Evolutionary conservation across 1,140 invertebrate genomes (phyloP).

Genomic region (Diploscapter pachys): DNA sequence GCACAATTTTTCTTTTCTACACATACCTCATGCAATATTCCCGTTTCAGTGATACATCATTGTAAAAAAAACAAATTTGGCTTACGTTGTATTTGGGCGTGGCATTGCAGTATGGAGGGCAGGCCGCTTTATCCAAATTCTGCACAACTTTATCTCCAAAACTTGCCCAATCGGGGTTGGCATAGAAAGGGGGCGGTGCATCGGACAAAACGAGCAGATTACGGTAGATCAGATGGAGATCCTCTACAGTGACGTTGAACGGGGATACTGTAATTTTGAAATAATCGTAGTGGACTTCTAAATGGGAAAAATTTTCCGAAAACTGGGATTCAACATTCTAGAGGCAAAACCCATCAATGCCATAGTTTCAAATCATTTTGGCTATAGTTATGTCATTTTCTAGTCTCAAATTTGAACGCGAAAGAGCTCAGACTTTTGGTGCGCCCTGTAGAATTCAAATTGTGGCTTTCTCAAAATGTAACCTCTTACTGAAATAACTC

Average conservation of each 20-base stretch:
- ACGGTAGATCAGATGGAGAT: slow-evolving; percentile 13
- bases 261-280: slow-evolving; percentile 5
- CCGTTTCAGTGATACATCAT: too few relatives aligned
- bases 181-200: slow-evolving; percentile 5
- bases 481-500: too few relatives aligned
- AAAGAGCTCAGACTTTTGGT: too few relatives aligned
- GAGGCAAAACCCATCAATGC: neutral
- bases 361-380: neutral
- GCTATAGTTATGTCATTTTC: neutral
- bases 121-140: slow-evolving; percentile 1
- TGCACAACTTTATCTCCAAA: neutral
- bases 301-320: too few relatives aligned
- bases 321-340: neutral
- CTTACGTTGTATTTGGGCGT: neutral
- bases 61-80: too few relatives aligned
- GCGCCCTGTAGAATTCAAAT: too few relatives aligned
- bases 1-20: too few relatives aligned
- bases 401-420: too few relatives aligned
- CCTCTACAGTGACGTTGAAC: slow-evolving; percentile 8
- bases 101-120: slow-evolving; percentile 10
- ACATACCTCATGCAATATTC: too few relatives aligned
- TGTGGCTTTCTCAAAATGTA: too few relatives aligned
- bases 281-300: neutral
- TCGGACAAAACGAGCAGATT: slow-evolving; percentile 7
- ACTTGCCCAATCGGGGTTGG: slow-evolving; percentile 6